Evolutionary conservation across 2,888 invertebrate species (phyloP), one percentile per base, ranked within the genome.

Genomic region (Macrophya alboannulata): DNA sequence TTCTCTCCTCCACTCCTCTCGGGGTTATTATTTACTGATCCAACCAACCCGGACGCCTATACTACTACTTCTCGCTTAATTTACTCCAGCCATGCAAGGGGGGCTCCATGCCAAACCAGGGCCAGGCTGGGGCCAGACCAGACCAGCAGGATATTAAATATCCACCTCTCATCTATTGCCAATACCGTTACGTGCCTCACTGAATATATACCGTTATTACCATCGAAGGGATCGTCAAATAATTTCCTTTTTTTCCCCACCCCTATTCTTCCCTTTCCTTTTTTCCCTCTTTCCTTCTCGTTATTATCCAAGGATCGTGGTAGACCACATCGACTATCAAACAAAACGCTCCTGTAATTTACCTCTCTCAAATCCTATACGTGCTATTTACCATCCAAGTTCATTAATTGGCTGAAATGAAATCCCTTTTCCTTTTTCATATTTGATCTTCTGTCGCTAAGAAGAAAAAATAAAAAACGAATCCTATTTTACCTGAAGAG

Each of bases 21-120:
- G 25, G 21, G 68, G 74, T 74, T 74, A 74, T 74, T 74, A 74
- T 74, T 74, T 74, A 74, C 74, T 25, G 74, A 17, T 21, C 48
- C 21, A 9, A 21, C 74, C 68, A 25, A 62, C 37, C 37, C 31
- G 37, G 68, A 37, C 37, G 31, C 68, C 37, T 68, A 48, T 4
- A n/a, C 48, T 15, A 37, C 25, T 68, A 68, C 74, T n/a, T 17
- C 48, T 0, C 45, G 45, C 43, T 74, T 48, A 74, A 74, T 74
- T 74, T 74, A 31, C 45, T 45, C 45, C 74, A 45, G 37, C 68
- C 68, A 68, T 68, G 68, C 68, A 68, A 68, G 37, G n/a, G 55
- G 48, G 48, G 48, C 3, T 9, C 48, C 15, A 15, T 9, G 4
- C 31, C 31, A 31, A 31, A 31, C 31, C 31, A 31, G 31, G 31